Conservation (phyloP, 2,888 invertebrate genomes). For the Parnassius mnemosyne region DNA sequence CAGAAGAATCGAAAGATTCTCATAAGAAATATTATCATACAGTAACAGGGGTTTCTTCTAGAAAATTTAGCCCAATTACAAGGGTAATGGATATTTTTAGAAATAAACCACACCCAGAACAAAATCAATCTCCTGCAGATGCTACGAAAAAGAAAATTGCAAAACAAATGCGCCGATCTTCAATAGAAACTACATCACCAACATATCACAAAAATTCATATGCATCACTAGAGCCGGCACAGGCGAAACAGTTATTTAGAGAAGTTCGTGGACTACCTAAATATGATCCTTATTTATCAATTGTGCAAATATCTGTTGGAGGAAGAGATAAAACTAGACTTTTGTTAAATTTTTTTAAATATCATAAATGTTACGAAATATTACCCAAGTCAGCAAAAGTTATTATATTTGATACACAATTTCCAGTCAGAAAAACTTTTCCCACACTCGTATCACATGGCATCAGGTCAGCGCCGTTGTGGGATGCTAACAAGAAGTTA, state of each 20-base stretch:
- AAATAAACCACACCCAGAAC: slow-evolving; percentile 63
- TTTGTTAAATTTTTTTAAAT: slow-evolving; percentile 73
- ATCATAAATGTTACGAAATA: slow-evolving; percentile 76
- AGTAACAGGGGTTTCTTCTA: slow-evolving; percentile 73
- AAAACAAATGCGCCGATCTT: slow-evolving; percentile 65
- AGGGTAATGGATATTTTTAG: slow-evolving; percentile 76
- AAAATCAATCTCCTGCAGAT: slow-evolving; percentile 51
- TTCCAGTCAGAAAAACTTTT: slow-evolving; percentile 72
- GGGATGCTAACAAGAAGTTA: slow-evolving; percentile 70
- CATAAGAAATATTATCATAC: slow-evolving; percentile 76
- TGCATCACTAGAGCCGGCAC: slow-evolving; percentile 69
- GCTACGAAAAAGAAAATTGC: slow-evolving; percentile 61
- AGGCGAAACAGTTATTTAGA: slow-evolving; percentile 73
- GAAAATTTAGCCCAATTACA: slow-evolving; percentile 74
- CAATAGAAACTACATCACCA: slow-evolving; percentile 73
- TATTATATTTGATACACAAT: slow-evolving; percentile 75
- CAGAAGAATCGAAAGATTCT: slow-evolving; percentile 62
- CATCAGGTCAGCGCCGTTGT: slow-evolving; percentile 72
- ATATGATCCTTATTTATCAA: slow-evolving; percentile 74
- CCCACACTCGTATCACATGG: slow-evolving; percentile 74
- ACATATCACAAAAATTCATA: slow-evolving; percentile 76
- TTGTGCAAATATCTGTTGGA: slow-evolving; percentile 75
- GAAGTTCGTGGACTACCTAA: slow-evolving; percentile 73
- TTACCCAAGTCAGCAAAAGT: slow-evolving; percentile 76
- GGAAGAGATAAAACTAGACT: slow-evolving; percentile 74